phyloP scores from a whole-genome alignment of 2,888 invertebrate species.

The Lasius platythorax region DNA sequence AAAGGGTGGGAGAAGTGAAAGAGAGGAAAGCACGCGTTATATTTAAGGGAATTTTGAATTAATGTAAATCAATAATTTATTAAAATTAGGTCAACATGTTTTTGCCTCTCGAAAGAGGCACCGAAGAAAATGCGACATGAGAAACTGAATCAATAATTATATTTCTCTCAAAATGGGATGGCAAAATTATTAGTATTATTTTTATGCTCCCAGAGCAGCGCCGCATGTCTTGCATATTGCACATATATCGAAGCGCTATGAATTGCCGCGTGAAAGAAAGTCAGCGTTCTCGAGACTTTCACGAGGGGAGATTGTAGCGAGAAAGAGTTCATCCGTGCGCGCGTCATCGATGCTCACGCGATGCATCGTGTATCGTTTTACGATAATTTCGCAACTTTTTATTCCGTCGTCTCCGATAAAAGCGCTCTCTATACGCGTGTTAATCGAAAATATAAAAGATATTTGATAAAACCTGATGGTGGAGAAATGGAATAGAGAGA shows the following conservation, averaged over 20 bases:
- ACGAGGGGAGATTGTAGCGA: conserved; percentile 56
- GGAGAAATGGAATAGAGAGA: not conserved
- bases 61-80: not conserved
- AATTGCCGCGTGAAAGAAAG: conserved; percentile 53
- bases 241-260: conserved; percentile 20
- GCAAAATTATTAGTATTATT: not conserved
- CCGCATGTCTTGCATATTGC: not conserved
- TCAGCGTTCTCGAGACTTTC: conserved; percentile 68
- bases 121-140: not conserved
- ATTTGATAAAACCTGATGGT: not conserved
- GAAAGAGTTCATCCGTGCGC: conserved; percentile 55
- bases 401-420: not conserved
- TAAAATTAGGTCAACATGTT: not conserved
- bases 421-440: not conserved
- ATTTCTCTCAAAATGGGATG: not conserved
- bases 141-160: not conserved
- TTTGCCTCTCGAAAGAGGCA: not conserved
- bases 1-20: not conserved
- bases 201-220: not conserved
- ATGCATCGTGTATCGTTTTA: conserved; percentile 4
- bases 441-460: not conserved
- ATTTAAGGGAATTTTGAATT: not conserved
- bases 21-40: not conserved
- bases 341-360: conserved; percentile 36
- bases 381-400: not conserved